These are phyloP conservation scores for Coleophora deauratella DNA, from an alignment of 2,888 invertebrate species.

Conservation along the genomic window DNA sequence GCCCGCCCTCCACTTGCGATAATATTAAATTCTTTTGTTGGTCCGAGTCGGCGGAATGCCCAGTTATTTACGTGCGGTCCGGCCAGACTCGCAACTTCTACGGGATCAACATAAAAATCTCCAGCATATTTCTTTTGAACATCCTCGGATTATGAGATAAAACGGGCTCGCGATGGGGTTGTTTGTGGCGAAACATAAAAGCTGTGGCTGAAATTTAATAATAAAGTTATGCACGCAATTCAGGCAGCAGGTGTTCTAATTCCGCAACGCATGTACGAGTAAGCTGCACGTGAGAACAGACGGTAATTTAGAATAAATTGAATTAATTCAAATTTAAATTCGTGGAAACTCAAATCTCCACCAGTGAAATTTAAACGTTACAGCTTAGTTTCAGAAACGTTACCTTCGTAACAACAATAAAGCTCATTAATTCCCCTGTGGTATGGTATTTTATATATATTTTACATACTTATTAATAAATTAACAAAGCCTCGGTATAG, in stretches of 20 bases:
- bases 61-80: slow-evolving; percentile 54
- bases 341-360: slow-evolving; percentile 26
- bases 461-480: slow-evolving; percentile 74
- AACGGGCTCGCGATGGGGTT: slow-evolving; percentile 22
- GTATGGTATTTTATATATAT: slow-evolving; percentile 70
- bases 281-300: slow-evolving; percentile 27
- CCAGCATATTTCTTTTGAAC: slow-evolving; percentile 46
- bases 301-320: slow-evolving; percentile 50
- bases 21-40: slow-evolving; percentile 72
- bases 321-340: slow-evolving; percentile 54
- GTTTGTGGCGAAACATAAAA: slow-evolving; percentile 8
- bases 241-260: slow-evolving; percentile 46
- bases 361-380: slow-evolving; percentile 40
- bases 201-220: slow-evolving; percentile 36
- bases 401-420: slow-evolving; percentile 66
- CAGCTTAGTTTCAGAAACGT: slow-evolving; percentile 55
- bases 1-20: slow-evolving; percentile 36
- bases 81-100: slow-evolving; percentile 23
- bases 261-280: slow-evolving; percentile 26
- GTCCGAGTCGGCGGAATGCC: slow-evolving; percentile 44
- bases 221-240: slow-evolving; percentile 26
- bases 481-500: slow-evolving; percentile 67
- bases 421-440: slow-evolving; percentile 68
- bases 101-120: slow-evolving; percentile 58
- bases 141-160: slow-evolving; percentile 34